phyloP scores from a whole-genome alignment of 2,888 invertebrate species.

The Phalera bucephala region DNA sequence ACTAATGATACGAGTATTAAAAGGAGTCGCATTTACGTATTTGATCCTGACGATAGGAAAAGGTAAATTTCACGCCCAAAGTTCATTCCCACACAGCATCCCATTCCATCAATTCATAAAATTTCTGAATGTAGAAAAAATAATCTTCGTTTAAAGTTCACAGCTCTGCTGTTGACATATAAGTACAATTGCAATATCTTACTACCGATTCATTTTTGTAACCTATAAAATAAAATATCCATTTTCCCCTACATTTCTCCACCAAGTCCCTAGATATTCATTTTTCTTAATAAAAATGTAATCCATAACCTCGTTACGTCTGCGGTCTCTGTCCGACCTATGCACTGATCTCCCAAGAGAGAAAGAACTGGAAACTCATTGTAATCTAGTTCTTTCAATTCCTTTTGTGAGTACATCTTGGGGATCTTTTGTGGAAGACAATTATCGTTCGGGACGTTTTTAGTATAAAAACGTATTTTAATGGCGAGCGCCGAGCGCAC shows the following conservation, averaged over 20 bases:
- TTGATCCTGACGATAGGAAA: no score
- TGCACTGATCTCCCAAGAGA: constrained; percentile 27
- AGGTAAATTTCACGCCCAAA: no score
- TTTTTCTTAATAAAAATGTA: constrained; percentile 24
- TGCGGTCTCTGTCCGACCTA: constrained; percentile 23
- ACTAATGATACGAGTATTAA: no score
- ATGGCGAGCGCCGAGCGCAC: constrained; percentile 40
- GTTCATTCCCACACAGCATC: no score
- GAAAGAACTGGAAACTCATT: constrained; percentile 40
- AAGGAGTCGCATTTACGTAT: no score
- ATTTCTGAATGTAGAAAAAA: no score
- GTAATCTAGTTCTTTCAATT: constrained; percentile 75
- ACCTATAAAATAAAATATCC: no score
- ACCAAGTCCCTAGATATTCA: constrained; percentile 3
- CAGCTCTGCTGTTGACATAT: no score
- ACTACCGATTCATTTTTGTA: no score
- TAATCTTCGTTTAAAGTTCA: no score
- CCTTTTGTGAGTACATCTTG: constrained; percentile 67
- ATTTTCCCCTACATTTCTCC: background rate
- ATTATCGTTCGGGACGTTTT: constrained; percentile 66
- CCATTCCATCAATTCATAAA: no score
- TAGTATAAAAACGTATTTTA: constrained; percentile 64
- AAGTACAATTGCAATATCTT: no score
- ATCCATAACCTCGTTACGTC: constrained; percentile 21
- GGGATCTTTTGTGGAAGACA: constrained; percentile 71